A percentile compares a stretch with the other conserved stretches of the same genome.
phyloP scores from a whole-genome alignment of 2,113 vertebrate species.

The Pedetes capensis region DNA sequence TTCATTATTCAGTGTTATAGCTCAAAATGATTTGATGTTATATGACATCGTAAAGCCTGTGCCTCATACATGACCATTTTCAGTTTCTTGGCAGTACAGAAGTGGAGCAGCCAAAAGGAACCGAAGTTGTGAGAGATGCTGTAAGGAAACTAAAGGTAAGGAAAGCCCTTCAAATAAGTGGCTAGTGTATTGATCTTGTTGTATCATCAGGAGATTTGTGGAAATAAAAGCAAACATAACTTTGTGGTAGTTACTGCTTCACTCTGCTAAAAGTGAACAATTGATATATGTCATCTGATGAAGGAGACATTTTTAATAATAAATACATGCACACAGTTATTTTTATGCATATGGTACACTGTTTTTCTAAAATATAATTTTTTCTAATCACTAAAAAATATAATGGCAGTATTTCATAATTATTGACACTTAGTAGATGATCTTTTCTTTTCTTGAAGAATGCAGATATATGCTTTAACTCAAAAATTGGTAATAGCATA shows the following conservation, averaged over 20 bases:
- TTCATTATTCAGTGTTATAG: too few species aligned
- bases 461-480: background rate
- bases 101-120: conserved; percentile 98
- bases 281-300: background rate
- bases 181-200: too few species aligned
- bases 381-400: background rate
- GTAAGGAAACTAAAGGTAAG: conserved; percentile 97
- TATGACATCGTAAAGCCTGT: background rate
- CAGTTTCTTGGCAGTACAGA: conserved; percentile 98
- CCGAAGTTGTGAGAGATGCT: conserved; percentile 96
- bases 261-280: background rate
- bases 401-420: background rate
- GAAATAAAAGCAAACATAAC: background rate
- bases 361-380: background rate
- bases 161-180: background rate
- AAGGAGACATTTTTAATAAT: background rate
- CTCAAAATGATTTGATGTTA: background rate
- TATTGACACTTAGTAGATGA: background rate
- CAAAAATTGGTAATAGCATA: background rate
- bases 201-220: background rate
- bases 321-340: background rate
- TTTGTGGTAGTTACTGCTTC: background rate
- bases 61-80: conserved; percentile 72
- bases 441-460: background rate
- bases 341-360: background rate